phyloP scores from a whole-genome alignment of 2,888 invertebrate genomes.

The Chloroclystis v-ata region DNA sequence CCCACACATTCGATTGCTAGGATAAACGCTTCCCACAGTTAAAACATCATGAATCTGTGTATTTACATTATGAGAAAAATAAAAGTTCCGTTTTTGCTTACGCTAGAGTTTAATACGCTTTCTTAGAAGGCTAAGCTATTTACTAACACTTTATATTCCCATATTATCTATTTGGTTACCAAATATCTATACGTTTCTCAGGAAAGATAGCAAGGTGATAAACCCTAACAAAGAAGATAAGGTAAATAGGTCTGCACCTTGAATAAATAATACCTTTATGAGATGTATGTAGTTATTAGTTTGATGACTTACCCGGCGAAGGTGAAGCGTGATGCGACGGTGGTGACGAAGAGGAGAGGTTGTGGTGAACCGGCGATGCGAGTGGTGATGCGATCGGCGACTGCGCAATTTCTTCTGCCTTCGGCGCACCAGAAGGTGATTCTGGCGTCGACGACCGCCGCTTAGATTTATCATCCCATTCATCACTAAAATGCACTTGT shows the following conservation, averaged over 20 bases:
- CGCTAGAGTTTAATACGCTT: no score
- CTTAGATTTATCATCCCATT: conserved; percentile 60
- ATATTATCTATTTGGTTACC: conserved; percentile 15
- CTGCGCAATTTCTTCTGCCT: conserved; percentile 43
- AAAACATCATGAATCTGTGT: conserved; percentile 23
- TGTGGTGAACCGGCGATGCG: conserved; percentile 60
- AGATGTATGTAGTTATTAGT: conserved; percentile 1
- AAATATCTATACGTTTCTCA: conserved; percentile 37
- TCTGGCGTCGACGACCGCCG: conserved; percentile 68
- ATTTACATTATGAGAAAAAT: no score
- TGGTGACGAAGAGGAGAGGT: conserved; percentile 49
- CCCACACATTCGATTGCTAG: conserved; percentile 55
- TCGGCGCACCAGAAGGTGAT: conserved; percentile 46
- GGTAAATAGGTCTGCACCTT: conserved; percentile 28
- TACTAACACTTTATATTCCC: conserved; percentile 20
- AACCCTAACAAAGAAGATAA: conserved; percentile 50
- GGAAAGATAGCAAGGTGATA: conserved; percentile 47
- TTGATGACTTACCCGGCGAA: conserved; percentile 56
- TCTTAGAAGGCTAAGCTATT: no score
- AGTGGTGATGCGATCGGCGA: conserved; percentile 61
- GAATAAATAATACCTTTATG: conserved; percentile 23
- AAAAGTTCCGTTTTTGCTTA: no score
- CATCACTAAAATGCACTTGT: conserved; percentile 52
- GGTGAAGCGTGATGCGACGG: conserved; percentile 49
- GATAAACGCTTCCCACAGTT: conserved; percentile 44